Percentiles rank a stretch among this genome's conserved stretches.
These are phyloP conservation scores for Uropsilus gracilis DNA, from an alignment of 2,113 vertebrate genomes.

Conservation along the genomic window DNA sequence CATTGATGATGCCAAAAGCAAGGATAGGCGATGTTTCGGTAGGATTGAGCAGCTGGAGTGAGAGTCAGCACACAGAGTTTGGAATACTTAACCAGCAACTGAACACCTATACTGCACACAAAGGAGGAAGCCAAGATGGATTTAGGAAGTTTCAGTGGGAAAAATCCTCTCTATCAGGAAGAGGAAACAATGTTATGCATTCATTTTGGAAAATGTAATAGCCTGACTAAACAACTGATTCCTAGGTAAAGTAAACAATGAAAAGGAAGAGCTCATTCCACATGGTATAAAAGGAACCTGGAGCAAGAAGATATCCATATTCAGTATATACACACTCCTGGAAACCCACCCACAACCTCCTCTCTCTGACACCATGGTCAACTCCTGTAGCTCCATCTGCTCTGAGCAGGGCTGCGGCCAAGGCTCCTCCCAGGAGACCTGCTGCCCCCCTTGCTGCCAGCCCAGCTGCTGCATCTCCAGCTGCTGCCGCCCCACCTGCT, in stretches of 20 bases:
- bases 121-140: background rate
- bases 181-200: background rate
- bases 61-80: background rate
- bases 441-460: slow-evolving; percentile 1
- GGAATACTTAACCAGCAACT: background rate
- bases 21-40: background rate
- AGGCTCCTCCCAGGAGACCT: background rate
- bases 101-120: background rate
- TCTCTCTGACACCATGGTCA: slow-evolving; percentile 57
- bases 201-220: background rate
- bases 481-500: background rate
- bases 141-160: background rate
- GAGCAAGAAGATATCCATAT: background rate
- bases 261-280: background rate
- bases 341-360: background rate
- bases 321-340: background rate
- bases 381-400: slow-evolving; percentile 51
- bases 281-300: background rate
- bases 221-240: background rate
- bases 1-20: background rate
- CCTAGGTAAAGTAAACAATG: background rate
- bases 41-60: background rate
- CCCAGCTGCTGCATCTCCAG: too few relatives aligned
- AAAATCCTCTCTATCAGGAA: background rate
- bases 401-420: slow-evolving; percentile 45